A percentile compares a stretch with the other conserved stretches of the same genome.
Conservation (phyloP, 2,888 invertebrate species). For the Nudaria mundana region DNA sequence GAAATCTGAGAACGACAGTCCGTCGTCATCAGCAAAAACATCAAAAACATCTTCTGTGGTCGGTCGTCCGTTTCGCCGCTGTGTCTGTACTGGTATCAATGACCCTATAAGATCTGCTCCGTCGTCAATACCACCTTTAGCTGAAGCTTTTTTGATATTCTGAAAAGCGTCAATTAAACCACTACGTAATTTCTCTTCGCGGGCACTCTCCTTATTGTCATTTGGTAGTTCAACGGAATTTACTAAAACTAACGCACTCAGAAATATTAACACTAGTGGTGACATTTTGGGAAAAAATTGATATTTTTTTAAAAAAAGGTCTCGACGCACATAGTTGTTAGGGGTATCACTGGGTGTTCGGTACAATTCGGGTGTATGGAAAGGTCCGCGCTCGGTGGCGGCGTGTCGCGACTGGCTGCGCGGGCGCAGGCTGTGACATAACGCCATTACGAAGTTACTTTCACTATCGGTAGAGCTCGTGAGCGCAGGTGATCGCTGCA, state of each 20-base stretch:
- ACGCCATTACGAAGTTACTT: constrained; percentile 68
- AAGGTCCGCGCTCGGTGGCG: constrained; percentile 64
- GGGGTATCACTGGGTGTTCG: constrained; percentile 10
- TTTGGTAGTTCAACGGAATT: constrained; percentile 49
- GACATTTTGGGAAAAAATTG: constrained; percentile 48
- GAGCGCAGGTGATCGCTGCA: constrained; percentile 39
- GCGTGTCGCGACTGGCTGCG: constrained; percentile 59
- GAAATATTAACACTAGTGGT: constrained; percentile 56
- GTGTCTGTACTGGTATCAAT: constrained; percentile 37
- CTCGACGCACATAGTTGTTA: constrained; percentile 56
- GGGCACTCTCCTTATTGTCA: constrained; percentile 54
- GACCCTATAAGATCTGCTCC: constrained; percentile 67
- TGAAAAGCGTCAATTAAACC: constrained; percentile 74
- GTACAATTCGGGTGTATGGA: constrained; percentile 12
- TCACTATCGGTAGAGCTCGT: constrained; percentile 54
- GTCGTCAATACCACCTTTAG: constrained; percentile 61
- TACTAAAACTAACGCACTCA: constrained; percentile 55
- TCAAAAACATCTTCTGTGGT: constrained; percentile 58
- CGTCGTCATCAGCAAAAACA: constrained; percentile 67
- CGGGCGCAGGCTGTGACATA: constrained; percentile 63
- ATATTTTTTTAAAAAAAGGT: constrained; percentile 26
- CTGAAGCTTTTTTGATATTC: constrained; percentile 68
- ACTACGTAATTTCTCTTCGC: constrained; percentile 69
- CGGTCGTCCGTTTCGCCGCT: constrained; percentile 40
- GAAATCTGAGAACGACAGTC: constrained; percentile 65